Conservation (phyloP, 2,888 invertebrate species). For the Acanthosoma haemorrhoidale region DNA sequence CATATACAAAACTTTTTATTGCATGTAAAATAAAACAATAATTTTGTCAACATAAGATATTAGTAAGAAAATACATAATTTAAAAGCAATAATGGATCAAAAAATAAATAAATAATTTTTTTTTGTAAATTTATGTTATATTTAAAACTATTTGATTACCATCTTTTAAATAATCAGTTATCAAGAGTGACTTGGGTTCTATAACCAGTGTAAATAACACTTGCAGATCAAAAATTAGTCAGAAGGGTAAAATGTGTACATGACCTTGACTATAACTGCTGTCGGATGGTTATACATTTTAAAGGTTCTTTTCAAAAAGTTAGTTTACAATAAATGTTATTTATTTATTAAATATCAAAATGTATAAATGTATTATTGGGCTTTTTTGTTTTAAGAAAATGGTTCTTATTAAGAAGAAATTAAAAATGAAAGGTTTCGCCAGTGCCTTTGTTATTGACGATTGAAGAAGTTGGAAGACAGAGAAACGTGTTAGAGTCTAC, state of each 20-base stretch:
- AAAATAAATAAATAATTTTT: background rate
- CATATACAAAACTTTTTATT: too few relatives aligned
- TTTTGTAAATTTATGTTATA: background rate
- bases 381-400: background rate
- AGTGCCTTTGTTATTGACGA: conserved; percentile 8
- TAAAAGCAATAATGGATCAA: background rate
- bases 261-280: conserved; percentile 35
- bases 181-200: background rate
- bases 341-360: background rate
- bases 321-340: background rate
- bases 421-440: background rate
- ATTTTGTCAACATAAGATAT: too few relatives aligned
- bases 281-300: conserved; percentile 16
- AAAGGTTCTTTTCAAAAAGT: background rate
- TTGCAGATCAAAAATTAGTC: conserved; percentile 31
- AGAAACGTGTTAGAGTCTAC: conserved; percentile 37
- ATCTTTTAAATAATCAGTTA: background rate
- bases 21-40: too few relatives aligned
- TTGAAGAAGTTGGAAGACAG: background rate
- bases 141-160: background rate
- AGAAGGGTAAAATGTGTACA: conserved; percentile 32
- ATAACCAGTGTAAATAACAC: conserved; percentile 17
- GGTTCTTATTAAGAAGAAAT: background rate
- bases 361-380: background rate
- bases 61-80: too few relatives aligned